phyloP scores from a whole-genome alignment of 2,888 invertebrate genomes.

The Ischnura elegans region DNA sequence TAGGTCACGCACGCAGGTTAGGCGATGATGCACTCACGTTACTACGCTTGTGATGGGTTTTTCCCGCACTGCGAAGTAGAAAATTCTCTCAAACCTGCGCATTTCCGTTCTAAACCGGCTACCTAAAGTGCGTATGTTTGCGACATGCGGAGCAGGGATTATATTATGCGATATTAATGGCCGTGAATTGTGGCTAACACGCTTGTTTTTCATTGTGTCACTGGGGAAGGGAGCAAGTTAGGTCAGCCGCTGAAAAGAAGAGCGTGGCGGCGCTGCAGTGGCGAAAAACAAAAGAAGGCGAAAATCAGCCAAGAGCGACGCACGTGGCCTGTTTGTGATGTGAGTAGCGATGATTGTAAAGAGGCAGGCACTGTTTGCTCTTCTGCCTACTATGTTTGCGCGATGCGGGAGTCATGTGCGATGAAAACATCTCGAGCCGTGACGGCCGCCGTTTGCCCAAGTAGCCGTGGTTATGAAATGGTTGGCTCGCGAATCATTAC shows the following conservation, averaged over 20 bases:
- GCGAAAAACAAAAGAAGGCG: not conserved
- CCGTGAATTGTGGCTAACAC: not conserved
- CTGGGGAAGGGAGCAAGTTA: not conserved
- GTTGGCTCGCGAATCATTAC: not conserved
- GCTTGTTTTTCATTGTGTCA: not conserved
- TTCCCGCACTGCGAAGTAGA: not conserved
- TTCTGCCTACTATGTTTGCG: not conserved
- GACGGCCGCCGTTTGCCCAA: not conserved
- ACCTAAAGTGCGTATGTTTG: not conserved
- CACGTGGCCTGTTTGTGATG: constrained; percentile 20
- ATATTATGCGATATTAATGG: not conserved
- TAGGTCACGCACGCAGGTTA: not conserved
- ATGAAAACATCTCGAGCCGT: not conserved
- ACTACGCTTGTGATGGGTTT: not conserved
- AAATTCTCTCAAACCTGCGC: not conserved
- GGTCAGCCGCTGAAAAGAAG: not conserved
- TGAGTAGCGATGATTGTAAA: not conserved
- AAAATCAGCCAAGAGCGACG: not conserved
- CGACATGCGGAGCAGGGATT: not conserved
- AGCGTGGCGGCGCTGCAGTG: not conserved
- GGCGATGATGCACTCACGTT: not conserved
- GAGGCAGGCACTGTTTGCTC: not conserved
- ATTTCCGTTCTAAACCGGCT: not conserved
- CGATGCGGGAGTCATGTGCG: not conserved
- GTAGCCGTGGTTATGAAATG: not conserved